phyloP scores from a whole-genome alignment of 92 coral and sea anemone genomes.

The Porites cylindrica region DNA sequence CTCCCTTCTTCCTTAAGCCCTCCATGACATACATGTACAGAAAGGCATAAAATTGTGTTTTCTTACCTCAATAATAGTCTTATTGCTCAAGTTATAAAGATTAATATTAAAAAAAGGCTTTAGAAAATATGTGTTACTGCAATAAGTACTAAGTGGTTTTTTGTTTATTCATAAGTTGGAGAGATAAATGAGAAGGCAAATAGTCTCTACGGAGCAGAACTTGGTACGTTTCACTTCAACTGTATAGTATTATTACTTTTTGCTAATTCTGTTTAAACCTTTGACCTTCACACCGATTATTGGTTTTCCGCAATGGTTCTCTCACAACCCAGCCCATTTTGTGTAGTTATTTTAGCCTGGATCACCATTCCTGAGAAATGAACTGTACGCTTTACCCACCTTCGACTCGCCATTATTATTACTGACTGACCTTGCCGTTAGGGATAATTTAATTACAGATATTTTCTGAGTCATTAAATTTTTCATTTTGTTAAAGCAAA shows the following conservation, averaged over 20 bases:
- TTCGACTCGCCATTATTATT: too few species aligned
- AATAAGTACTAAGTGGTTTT: not conserved
- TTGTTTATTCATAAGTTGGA: conserved; percentile 29
- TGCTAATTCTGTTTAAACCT: conserved; percentile 6
- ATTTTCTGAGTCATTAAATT: too few species aligned
- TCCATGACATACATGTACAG: conserved; percentile 25
- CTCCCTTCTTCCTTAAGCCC: conserved; percentile 12
- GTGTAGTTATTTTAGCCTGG: not conserved
- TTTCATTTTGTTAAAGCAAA: too few species aligned
- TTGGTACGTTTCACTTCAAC: conserved; percentile 8
- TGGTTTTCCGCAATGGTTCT: not conserved
- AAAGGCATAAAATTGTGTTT: not conserved
- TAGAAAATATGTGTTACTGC: conserved; percentile 17
- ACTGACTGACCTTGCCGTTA: too few species aligned
- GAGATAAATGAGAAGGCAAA: conserved; percentile 27
- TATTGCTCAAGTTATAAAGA: not conserved
- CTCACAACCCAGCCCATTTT: not conserved
- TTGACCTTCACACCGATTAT: not conserved
- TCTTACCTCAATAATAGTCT: not conserved
- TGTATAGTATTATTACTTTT: not conserved
- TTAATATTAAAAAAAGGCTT: not conserved
- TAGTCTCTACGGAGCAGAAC: conserved; percentile 27
- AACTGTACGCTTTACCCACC: too few species aligned
- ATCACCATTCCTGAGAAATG: too few species aligned
- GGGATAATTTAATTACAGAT: too few species aligned